Conservation (phyloP, 1,140 invertebrate genomes). For the Drosophila kurseongensis region DNA sequence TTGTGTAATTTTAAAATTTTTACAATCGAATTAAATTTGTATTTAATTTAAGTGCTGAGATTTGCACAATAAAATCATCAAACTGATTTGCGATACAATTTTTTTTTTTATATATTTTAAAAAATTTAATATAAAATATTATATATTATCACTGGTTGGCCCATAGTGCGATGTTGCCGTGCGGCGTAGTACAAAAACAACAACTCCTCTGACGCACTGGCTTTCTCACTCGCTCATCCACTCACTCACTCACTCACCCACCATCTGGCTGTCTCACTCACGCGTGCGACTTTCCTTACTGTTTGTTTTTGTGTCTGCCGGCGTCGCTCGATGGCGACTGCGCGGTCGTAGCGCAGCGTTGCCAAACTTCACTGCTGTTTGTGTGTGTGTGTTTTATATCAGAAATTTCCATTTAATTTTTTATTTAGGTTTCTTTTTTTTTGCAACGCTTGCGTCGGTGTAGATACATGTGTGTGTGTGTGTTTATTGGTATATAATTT, state of each 20-base stretch:
- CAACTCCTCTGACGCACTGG: slow-evolving; percentile 41
- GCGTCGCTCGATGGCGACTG: slow-evolving; percentile 41
- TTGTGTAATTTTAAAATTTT: no score
- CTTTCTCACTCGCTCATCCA: slow-evolving; percentile 47
- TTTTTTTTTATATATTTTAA: no score
- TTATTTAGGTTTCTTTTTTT: slow-evolving; percentile 76
- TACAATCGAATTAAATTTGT: no score
- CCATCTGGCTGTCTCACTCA: slow-evolving; percentile 24
- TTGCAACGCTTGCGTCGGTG: slow-evolving; percentile 53
- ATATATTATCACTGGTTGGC: neutral
- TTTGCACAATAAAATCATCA: no score
- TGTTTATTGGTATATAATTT: slow-evolving; percentile 42
- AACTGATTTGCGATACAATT: no score
- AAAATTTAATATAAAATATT: neutral
- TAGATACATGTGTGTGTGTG: slow-evolving; percentile 5
- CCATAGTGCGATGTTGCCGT: slow-evolving; percentile 46
- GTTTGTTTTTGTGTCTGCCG: slow-evolving; percentile 65
- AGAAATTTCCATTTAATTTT: slow-evolving; percentile 83
- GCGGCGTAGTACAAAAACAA: slow-evolving; percentile 74
- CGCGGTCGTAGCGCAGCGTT: slow-evolving; percentile 59
- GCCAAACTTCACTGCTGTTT: slow-evolving; percentile 62
- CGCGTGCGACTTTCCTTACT: slow-evolving; percentile 51
- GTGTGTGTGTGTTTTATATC: slow-evolving; percentile 68
- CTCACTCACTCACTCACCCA: slow-evolving; percentile 13
- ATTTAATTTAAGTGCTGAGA: no score